Conservation (phyloP, 2,888 invertebrate genomes). For the Noctua janthina region DNA sequence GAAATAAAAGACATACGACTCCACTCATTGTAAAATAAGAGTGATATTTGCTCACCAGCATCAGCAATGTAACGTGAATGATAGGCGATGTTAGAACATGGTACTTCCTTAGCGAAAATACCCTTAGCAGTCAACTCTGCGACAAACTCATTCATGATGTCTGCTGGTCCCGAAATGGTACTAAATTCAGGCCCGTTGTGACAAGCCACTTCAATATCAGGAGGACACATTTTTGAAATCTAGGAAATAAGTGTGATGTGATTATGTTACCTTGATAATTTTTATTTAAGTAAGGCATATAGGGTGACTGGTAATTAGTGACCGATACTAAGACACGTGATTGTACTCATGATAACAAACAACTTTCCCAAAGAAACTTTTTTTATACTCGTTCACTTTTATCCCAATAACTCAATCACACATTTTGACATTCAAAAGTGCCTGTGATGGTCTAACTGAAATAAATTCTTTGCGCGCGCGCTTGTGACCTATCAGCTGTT, state of each 20-base stretch:
- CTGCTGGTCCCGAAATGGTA: constrained; percentile 94
- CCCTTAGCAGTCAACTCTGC: constrained; percentile 79
- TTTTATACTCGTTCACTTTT: too few relatives aligned
- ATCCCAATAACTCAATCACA: too few relatives aligned
- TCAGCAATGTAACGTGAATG: constrained; percentile 95
- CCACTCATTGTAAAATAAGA: constrained; percentile 67
- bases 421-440: too few relatives aligned
- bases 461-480: too few relatives aligned
- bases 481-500: too few relatives aligned
- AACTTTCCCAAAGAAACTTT: too few relatives aligned
- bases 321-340: too few relatives aligned
- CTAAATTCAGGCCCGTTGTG: constrained; percentile 94
- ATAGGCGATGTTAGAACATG: constrained; percentile 96
- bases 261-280: too few relatives aligned
- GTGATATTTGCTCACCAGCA: constrained; percentile 75
- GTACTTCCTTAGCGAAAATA: constrained; percentile 84
- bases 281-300: too few relatives aligned
- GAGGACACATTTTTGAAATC: constrained; percentile 85
- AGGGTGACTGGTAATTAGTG: too few relatives aligned
- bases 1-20: not conserved
- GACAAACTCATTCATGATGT: constrained; percentile 91
- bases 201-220: constrained; percentile 93
- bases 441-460: too few relatives aligned
- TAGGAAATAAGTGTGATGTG: constrained; percentile 48
- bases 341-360: too few relatives aligned